Evolutionary conservation across 2,113 vertebrate genomes (phyloP).

Genomic region (Tachuris rubrigastra): DNA sequence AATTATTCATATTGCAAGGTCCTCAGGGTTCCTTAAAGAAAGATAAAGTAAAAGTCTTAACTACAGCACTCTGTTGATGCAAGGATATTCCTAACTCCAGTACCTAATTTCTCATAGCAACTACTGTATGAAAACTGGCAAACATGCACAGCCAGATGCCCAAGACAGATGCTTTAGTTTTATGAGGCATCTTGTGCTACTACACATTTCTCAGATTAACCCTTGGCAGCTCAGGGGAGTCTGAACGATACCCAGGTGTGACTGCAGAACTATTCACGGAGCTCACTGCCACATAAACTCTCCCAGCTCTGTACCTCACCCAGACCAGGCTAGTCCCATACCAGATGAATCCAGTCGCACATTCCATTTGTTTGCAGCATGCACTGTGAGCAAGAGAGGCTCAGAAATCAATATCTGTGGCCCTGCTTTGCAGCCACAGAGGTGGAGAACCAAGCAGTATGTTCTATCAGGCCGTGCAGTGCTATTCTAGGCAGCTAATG

Average conservation of each 20-base stretch:
- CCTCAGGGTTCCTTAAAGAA: conserved; percentile 72
- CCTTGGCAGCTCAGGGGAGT: background rate
- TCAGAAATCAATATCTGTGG: background rate
- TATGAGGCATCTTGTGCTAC: conserved; percentile 3
- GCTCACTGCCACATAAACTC: background rate
- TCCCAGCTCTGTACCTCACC: background rate
- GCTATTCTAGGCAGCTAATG: conserved; percentile 39
- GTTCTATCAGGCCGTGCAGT: background rate
- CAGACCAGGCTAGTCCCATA: background rate
- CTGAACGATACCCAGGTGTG: background rate
- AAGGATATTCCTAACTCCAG: conserved; percentile 2
- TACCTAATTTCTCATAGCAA: background rate
- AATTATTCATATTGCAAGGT: conserved; percentile 94
- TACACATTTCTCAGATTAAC: background rate
- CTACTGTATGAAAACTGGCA: background rate
- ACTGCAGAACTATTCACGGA: background rate
- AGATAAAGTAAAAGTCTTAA: conserved; percentile 52
- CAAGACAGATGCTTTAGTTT: conserved; percentile 25
- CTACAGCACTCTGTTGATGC: background rate
- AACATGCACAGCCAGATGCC: conserved; percentile 29
- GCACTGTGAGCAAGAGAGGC: background rate
- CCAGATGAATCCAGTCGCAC: background rate
- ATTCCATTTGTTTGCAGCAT: background rate
- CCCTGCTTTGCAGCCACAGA: background rate
- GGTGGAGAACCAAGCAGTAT: background rate